Percentiles rank a stretch among this genome's conserved stretches.
phyloP scores from a whole-genome alignment of 2,888 invertebrate species.

The Hoplodrina ambigua region DNA sequence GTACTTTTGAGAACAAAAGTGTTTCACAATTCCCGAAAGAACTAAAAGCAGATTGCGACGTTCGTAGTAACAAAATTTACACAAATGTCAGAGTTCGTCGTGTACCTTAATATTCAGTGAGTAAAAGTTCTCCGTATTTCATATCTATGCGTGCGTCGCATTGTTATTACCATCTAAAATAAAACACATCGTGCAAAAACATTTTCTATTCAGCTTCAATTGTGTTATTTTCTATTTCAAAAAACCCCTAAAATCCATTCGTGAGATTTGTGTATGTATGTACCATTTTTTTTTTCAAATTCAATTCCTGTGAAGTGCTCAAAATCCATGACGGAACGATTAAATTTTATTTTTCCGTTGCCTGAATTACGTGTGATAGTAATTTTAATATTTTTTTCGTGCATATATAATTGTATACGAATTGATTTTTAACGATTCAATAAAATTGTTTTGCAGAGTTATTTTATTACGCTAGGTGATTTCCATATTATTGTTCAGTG shows the following conservation, averaged over 20 bases:
- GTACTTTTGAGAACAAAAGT: neutral
- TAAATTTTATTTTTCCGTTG: slow-evolving; percentile 41
- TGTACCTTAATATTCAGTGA: slow-evolving; percentile 16
- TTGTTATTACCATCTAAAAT: slow-evolving; percentile 30
- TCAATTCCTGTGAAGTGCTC: slow-evolving; percentile 55
- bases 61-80: slow-evolving; percentile 5
- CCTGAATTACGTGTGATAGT: slow-evolving; percentile 40
- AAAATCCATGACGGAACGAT: slow-evolving; percentile 40
- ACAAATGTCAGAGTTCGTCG: slow-evolving; percentile 14
- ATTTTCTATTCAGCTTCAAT: slow-evolving; percentile 43
- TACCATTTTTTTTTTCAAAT: slow-evolving; percentile 35
- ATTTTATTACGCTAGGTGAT: slow-evolving; percentile 37
- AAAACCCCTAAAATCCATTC: slow-evolving; percentile 36
- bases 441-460: slow-evolving; percentile 41
- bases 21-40: neutral
- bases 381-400: slow-evolving; percentile 48
- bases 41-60: neutral
- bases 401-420: slow-evolving; percentile 50
- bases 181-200: slow-evolving; percentile 42
- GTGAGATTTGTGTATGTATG: slow-evolving; percentile 32
- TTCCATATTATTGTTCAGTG: slow-evolving; percentile 11
- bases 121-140: slow-evolving; percentile 29
- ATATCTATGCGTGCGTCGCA: slow-evolving; percentile 26
- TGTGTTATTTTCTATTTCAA: slow-evolving; percentile 41
- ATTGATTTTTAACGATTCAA: slow-evolving; percentile 38